Percentiles rank a stretch among this genome's conserved stretches.
Evolutionary conservation across 2,113 vertebrate genomes (phyloP).

Genomic region (Hemibagrus wyckioides): DNA sequence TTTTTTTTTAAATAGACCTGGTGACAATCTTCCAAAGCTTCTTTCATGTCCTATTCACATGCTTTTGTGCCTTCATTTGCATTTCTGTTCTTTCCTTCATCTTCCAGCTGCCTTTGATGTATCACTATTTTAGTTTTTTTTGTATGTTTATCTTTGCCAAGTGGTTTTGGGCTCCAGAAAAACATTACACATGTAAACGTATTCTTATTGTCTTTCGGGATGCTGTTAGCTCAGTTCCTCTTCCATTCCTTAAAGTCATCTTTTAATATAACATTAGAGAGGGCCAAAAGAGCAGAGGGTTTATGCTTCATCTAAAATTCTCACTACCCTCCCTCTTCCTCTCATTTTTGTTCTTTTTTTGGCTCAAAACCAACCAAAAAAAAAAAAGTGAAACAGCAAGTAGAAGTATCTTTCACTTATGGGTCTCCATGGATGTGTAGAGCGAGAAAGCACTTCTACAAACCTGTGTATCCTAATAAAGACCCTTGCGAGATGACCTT

Average conservation of each 20-base stretch:
- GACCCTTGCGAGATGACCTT: not conserved
- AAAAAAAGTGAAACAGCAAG: not conserved
- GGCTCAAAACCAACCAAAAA: slow-evolving; percentile 26
- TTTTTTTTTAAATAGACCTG: not conserved
- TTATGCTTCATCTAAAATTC: slow-evolving; percentile 25
- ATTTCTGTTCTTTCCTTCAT: not conserved
- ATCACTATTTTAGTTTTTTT: not conserved
- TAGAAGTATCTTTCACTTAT: slow-evolving; percentile 15
- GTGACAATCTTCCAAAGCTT: not conserved
- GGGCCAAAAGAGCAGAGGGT: not conserved
- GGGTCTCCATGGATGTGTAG: not conserved
- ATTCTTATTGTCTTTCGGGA: not conserved
- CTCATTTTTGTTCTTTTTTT: not conserved
- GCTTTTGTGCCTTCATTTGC: not conserved
- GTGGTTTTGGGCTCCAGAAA: not conserved
- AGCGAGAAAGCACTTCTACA: not conserved
- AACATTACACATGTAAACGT: not conserved
- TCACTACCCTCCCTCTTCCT: not conserved
- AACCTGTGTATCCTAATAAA: not conserved
- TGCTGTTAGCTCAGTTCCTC: slow-evolving; percentile 3
- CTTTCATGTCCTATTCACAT: not conserved
- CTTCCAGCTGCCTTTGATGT: not conserved
- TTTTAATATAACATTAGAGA: slow-evolving; percentile 10
- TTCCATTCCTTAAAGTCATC: not conserved
- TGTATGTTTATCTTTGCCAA: not conserved